Evolutionary conservation across 1,140 invertebrate species (phyloP).

Genomic region (Camponotus floridanus): DNA sequence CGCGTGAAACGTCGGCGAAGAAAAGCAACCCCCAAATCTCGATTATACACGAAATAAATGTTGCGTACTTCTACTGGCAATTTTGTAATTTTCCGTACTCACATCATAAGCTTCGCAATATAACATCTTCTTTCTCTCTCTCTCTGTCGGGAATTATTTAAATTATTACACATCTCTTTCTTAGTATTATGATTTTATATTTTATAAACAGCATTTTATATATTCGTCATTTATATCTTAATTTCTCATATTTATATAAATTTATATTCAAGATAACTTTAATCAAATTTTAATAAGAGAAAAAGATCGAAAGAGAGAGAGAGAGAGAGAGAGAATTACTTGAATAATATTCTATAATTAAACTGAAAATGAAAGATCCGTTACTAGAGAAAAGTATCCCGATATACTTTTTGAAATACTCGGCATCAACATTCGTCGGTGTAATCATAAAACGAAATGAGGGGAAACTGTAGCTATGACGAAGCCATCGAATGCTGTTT

Average conservation of each 20-base stretch:
- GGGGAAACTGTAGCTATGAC: slow-evolving; percentile 18
- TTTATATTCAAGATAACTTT: background rate
- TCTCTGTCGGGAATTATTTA: background rate
- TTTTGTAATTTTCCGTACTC: background rate
- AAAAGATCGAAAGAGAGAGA: no score
- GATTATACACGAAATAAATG: slow-evolving; percentile 20
- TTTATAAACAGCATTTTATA: no score
- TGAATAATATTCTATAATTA: background rate
- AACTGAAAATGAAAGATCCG: background rate
- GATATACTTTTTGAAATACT: background rate
- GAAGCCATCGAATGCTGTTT: background rate
- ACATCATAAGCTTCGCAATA: background rate
- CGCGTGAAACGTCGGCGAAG: slow-evolving; percentile 47
- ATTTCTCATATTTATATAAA: background rate
- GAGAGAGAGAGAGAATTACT: no score
- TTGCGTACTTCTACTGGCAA: background rate
- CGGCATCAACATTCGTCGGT: background rate
- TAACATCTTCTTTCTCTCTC: no score
- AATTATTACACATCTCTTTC: background rate
- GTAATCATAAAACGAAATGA: slow-evolving; percentile 50
- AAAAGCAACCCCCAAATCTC: slow-evolving; percentile 22
- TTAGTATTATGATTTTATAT: no score
- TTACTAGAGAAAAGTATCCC: background rate
- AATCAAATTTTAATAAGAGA: no score
- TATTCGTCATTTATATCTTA: no score